Percentiles rank a stretch among this genome's conserved stretches.
These are phyloP conservation scores for Leptinotarsa haldemani DNA, from an alignment of 2,888 invertebrate species.

Conservation along the genomic window DNA sequence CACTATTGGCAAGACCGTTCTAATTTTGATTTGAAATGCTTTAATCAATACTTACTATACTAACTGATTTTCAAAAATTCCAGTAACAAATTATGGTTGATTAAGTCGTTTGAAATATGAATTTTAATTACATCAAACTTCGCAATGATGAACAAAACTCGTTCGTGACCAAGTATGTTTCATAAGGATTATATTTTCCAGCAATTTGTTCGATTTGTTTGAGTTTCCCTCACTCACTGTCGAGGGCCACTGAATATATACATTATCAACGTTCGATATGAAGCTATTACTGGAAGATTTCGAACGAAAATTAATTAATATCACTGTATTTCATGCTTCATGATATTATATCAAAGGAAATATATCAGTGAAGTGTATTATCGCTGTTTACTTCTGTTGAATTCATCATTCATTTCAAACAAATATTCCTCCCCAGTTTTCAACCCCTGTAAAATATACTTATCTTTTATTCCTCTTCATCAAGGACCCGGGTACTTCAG, in stretches of 20 bases:
- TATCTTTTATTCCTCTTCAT: neutral
- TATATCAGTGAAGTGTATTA: neutral
- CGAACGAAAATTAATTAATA: neutral
- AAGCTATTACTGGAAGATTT: neutral
- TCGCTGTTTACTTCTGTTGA: neutral
- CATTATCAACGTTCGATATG: neutral
- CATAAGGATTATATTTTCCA: slow-evolving; percentile 17
- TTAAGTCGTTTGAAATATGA: neutral
- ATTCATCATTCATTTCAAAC: neutral
- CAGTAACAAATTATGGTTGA: no score
- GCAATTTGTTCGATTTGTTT: slow-evolving; percentile 17
- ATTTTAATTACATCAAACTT: neutral
- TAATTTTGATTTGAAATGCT: no score
- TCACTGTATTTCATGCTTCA: neutral
- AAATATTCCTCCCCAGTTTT: neutral
- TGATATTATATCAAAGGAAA: neutral
- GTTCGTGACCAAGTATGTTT: slow-evolving; percentile 12
- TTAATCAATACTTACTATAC: no score
- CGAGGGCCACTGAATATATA: neutral
- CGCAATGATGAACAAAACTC: neutral
- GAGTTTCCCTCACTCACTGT: slow-evolving; percentile 7
- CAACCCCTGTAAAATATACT: neutral
- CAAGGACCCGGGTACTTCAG: neutral
- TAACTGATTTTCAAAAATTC: no score
- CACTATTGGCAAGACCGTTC: no score